Evolutionary conservation across 2,888 invertebrate species (phyloP), one percentile per base, ranked within the genome.

Genomic region (Teleiodes luculella): DNA sequence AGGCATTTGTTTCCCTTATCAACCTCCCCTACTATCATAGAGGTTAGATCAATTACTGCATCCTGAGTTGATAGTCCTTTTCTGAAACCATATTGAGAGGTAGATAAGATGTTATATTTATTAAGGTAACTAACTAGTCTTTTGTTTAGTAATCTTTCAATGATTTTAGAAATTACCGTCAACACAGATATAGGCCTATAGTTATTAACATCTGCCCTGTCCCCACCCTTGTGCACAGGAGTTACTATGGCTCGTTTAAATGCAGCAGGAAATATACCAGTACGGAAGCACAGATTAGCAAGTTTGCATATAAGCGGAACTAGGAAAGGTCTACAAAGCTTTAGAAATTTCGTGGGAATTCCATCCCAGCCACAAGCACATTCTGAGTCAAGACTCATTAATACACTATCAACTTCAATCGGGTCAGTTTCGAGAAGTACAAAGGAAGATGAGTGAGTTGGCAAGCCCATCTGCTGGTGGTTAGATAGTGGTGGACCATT

Each of bases 261-360:
- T 2, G 30, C 6, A 14, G 18, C 1, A 36, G 54, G 54, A 18
- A 58, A 56, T 11, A 47, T 18, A 5, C 50, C 59, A 2, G 14
- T 46, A 11, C 52, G 16, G 24, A 59, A 59, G 11, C 59, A 57
- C 0, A 52, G 10, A 16, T 59, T 59, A 5, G 47, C 51, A 14
- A 59, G 10, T 7, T 59, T 50, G 3, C 39, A 37, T 10, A 57
- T 54, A 1, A 57, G 28, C 14, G 57, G 59, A 13, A 41, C 46
- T 5, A 57, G 14, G 7, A 49, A 48, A 37, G 48, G 33, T 18
- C 43, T 51, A 11, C 45, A 50, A 7, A 35, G 5, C 48, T 60
- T 57, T 8, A 60, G 3, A 33, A 53, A 58, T 10, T 16, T 14
- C 1, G 55, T 54, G 1, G 55, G 14, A 7, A 57, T 55, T 11